These are phyloP conservation scores for Fistularia tabacaria DNA, from an alignment of 2,797 vertebrate genomes.

Conservation along the genomic window DNA sequence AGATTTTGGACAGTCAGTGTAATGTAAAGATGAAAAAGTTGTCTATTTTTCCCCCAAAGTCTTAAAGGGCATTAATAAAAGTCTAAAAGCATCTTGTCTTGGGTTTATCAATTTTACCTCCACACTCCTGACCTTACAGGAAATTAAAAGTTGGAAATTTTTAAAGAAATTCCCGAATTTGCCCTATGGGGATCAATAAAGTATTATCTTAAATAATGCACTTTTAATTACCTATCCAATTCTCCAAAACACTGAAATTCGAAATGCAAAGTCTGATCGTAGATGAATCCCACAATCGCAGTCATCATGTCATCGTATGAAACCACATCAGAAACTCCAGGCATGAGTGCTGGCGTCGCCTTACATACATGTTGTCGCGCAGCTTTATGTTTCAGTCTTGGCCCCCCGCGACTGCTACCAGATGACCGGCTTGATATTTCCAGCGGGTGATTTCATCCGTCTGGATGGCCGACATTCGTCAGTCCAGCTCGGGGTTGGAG, in stretches of 20 bases:
- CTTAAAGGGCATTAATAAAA: too few species aligned
- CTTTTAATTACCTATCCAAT: conserved; percentile 1
- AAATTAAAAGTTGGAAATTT: too few species aligned
- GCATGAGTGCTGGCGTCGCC: conserved; percentile 36
- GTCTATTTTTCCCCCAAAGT: too few species aligned
- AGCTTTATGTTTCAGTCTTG: conserved; percentile 54
- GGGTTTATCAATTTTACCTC: too few species aligned
- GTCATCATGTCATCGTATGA: conserved; percentile 37
- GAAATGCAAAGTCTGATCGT: conserved; percentile 25
- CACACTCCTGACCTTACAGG: too few species aligned
- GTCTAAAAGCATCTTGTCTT: too few species aligned
- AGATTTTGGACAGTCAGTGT: too few species aligned
- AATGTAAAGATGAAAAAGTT: too few species aligned
- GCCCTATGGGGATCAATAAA: too few species aligned
- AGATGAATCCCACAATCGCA: conserved; percentile 21
- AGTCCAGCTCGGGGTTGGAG: conserved; percentile 33
- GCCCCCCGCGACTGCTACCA: conserved; percentile 30
- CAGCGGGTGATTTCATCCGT: conserved; percentile 62
- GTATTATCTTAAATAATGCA: neutral
- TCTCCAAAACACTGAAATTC: conserved; percentile 26
- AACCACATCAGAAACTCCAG: conserved; percentile 34
- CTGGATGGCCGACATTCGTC: conserved; percentile 50
- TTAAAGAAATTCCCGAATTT: too few species aligned
- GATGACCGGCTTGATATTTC: conserved; percentile 61
- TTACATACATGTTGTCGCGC: conserved; percentile 43